Conservation (phyloP, 2,888 invertebrate species). For the Crocallis elinguaria region DNA sequence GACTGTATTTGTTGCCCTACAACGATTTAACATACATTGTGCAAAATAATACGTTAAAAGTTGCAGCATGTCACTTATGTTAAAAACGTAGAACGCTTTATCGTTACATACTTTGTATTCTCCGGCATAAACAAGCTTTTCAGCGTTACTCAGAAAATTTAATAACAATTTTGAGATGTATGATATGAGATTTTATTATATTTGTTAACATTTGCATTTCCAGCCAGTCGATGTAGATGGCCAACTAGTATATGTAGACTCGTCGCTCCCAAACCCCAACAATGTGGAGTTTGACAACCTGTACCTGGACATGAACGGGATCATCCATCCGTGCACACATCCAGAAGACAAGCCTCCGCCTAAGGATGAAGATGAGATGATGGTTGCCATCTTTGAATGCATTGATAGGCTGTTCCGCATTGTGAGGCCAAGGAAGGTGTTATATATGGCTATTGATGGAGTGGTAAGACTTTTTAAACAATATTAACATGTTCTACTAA, state of each 20-base stretch:
- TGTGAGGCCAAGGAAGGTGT: conserved; percentile 94
- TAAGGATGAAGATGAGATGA: conserved; percentile 99
- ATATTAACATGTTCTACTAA: too few species aligned
- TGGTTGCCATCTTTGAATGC: conserved; percentile 99
- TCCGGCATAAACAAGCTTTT: too few species aligned
- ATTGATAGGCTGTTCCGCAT: conserved; percentile 97
- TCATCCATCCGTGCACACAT: conserved; percentile 99
- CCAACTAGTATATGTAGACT: conserved; percentile 90
- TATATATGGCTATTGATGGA: conserved; percentile 99
- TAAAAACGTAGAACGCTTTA: not conserved
- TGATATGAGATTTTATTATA: too few species aligned
- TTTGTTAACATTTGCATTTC: conserved; percentile 46
- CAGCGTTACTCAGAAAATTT: too few species aligned
- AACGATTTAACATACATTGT: too few species aligned
- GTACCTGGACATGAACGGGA: conserved; percentile 99
- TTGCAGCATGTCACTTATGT: too few species aligned
- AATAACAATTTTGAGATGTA: too few species aligned
- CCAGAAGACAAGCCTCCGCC: conserved; percentile 99
- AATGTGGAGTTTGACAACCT: conserved; percentile 98
- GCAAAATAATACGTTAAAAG: too few species aligned
- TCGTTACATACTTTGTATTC: not conserved
- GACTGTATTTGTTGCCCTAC: not conserved
- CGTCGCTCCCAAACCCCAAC: conserved; percentile 97
- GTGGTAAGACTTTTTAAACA: conserved; percentile 86
- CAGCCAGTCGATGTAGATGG: conserved; percentile 92